These are phyloP conservation scores for Chydorus sphaericus DNA, from an alignment of 2,888 invertebrate genomes.

Conservation along the genomic window DNA sequence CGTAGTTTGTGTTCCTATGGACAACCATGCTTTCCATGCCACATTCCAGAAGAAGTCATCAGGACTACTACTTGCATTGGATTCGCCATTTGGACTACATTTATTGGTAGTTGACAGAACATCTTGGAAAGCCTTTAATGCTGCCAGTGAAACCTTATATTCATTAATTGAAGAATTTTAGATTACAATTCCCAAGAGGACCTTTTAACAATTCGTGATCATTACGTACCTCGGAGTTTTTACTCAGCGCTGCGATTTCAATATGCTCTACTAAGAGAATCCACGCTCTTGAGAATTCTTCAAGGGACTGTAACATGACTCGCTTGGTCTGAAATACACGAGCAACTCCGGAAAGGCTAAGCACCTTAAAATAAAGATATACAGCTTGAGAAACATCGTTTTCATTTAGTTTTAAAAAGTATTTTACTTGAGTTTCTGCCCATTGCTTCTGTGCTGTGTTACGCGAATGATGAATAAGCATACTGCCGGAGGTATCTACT, in stretches of 20 bases:
- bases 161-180: not conserved
- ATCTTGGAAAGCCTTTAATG: conserved; percentile 92
- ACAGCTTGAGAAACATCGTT: not conserved
- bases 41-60: conserved; percentile 50
- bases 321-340: conserved; percentile 86
- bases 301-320: conserved; percentile 61
- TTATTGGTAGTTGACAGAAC: conserved; percentile 40
- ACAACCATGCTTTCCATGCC: conserved; percentile 76
- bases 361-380: conserved; percentile 37
- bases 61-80: conserved; percentile 22
- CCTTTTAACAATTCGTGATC: not conserved
- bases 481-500: conserved; percentile 81
- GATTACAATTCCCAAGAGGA: not conserved
- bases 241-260: conserved; percentile 76
- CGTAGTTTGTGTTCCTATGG: conserved; percentile 66
- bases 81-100: conserved; percentile 18
- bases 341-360: conserved; percentile 80
- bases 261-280: conserved; percentile 82
- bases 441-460: conserved; percentile 98
- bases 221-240: conserved; percentile 66
- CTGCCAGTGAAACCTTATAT: conserved; percentile 73
- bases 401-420: not conserved
- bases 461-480: conserved; percentile 92
- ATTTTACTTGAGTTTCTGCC: conserved; percentile 80
- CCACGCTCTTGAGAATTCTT: conserved; percentile 91